Conservation (phyloP, 2,113 vertebrate genomes). For the Hypanus sabinus region DNA sequence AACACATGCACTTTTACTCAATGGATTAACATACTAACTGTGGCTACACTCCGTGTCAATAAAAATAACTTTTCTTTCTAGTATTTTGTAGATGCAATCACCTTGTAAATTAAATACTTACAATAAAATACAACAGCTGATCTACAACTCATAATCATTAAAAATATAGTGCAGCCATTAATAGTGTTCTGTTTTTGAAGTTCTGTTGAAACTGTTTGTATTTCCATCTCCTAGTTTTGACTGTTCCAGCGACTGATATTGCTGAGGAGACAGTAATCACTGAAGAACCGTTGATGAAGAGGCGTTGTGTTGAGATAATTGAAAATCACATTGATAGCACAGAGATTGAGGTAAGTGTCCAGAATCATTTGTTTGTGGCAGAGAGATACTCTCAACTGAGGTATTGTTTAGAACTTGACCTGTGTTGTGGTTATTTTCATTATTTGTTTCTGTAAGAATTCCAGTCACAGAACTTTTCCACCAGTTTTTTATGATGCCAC, state of each 20-base stretch:
- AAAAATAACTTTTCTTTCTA: constrained; percentile 41
- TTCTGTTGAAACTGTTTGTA: background rate
- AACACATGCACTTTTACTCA: background rate
- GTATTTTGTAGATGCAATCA: background rate
- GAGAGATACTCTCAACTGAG: too few relatives aligned
- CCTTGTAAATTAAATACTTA: background rate
- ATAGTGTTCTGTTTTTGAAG: background rate
- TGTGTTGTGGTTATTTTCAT: background rate
- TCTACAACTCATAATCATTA: background rate
- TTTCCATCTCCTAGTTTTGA: constrained; percentile 58
- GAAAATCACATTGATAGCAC: constrained; percentile 70
- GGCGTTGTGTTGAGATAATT: constrained; percentile 73
- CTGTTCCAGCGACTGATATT: constrained; percentile 79
- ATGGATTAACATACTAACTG: background rate
- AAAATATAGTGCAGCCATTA: background rate
- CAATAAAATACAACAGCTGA: background rate
- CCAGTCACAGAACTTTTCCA: background rate
- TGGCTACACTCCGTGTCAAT: background rate
- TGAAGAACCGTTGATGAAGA: constrained; percentile 71
- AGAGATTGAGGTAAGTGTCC: constrained; percentile 71
- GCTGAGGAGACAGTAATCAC: constrained; percentile 82
- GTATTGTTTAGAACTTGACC: background rate
- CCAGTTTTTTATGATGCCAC: background rate
- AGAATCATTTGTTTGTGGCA: too few relatives aligned
- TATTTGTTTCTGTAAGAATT: background rate